Conservation (phyloP, 1,140 invertebrate species). For the Penaeus indicus region DNA sequence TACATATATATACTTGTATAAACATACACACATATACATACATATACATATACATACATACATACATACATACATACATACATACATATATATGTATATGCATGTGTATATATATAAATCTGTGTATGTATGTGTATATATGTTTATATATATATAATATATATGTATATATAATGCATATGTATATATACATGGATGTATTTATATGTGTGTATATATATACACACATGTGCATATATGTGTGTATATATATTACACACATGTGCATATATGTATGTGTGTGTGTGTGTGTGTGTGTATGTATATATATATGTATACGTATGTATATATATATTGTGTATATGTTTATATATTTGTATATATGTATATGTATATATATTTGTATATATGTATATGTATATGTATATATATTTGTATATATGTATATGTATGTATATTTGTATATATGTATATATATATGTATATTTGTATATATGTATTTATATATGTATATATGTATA, state of each 20-base stretch:
- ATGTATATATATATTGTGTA: too few species aligned
- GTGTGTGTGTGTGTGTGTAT: background rate
- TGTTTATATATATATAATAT: background rate
- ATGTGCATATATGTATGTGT: background rate
- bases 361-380: too few species aligned
- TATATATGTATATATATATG: too few species aligned
- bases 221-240: constrained; percentile 1
- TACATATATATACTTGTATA: constrained; percentile 10
- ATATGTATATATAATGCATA: background rate
- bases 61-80: constrained; percentile 2
- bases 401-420: too few species aligned
- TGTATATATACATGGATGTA: constrained; percentile 14
- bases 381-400: too few species aligned
- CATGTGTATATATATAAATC: too few species aligned
- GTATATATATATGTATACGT: too few species aligned
- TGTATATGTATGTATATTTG: too few species aligned
- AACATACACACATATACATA: constrained; percentile 3
- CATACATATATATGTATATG: background rate
- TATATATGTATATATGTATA: too few species aligned
- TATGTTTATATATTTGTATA: too few species aligned
- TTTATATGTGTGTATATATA: constrained; percentile 20
- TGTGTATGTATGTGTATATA: background rate
- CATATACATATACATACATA: constrained; percentile 2
- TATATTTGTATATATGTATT: too few species aligned
- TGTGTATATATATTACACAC: background rate